A percentile compares a stretch with the other conserved stretches of the same genome.
Conservation (phyloP, 2,113 vertebrate genomes). For the Rynchops niger region DNA sequence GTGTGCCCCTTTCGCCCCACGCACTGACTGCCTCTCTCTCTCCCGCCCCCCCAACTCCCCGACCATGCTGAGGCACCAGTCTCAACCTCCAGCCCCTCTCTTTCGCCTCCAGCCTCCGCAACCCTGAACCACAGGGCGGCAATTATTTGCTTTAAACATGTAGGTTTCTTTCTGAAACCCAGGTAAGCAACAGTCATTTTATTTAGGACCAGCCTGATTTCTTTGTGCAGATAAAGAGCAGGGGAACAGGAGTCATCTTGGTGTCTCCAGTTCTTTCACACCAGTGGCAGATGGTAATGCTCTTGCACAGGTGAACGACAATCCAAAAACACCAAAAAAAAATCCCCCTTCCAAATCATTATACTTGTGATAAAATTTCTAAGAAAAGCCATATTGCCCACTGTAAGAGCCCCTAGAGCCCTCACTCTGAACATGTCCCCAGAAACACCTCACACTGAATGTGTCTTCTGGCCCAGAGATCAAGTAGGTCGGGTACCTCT, state of each 20-base stretch:
- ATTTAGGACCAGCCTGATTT: background rate
- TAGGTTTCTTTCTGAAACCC: background rate
- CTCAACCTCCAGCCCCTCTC: background rate
- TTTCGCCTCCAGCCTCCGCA: background rate
- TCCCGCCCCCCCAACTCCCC: background rate
- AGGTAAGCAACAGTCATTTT: background rate
- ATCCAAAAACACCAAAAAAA: background rate
- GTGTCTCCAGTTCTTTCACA: background rate
- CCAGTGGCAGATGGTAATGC: background rate
- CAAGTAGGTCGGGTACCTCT: background rate
- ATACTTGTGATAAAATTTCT: background rate
- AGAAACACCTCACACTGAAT: background rate
- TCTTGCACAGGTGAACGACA: background rate
- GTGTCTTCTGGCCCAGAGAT: background rate
- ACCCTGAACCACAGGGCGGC: background rate
- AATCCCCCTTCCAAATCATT: background rate
- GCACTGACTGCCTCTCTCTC: no score
- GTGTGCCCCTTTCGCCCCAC: fast-evolving
- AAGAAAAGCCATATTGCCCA: background rate
- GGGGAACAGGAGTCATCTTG: background rate
- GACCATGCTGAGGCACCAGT: background rate
- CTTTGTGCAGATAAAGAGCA: background rate
- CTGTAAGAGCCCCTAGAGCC: background rate
- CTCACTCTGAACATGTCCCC: background rate
- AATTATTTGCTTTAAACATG: background rate